Base-by-base conservation (phyloP, 2,888 invertebrate species). In the Diarsia rubi region DNA sequence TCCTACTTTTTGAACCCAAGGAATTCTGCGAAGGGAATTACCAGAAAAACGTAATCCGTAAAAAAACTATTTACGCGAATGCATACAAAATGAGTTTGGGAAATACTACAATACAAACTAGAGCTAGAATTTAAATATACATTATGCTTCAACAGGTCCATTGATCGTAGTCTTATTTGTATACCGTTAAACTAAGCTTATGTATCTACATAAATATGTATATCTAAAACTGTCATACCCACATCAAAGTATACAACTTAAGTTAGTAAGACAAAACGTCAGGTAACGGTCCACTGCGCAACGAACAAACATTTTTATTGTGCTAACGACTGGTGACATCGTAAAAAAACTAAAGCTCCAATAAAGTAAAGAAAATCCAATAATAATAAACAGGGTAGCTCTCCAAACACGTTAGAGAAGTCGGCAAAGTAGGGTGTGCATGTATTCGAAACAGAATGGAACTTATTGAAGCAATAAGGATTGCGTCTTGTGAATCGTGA, bases 201-300 rank as follows among this genome's bases (percentile, higher is more conserved):
- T 75, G 80, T 87, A 86, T 86, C 83, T 84, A 88, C 86, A 85
- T 83, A 88, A 45, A 66, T 37, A 42, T 44, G 44, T 71, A 47
- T 47, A 57, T 49, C 89, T 87, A 82, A 88, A 88, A 86, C 89
- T 91, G 94, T 93, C 93, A 90, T 86, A 93, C 93, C 93, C 93
- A 91, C 88, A 88, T 93, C 93, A 93, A 90, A 89, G 79, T 87
- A 73, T 80, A 85, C 83, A 91, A 91, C 86, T 90, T 89, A 83
- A 85, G 86, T 82, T 87, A 88, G 86, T 89, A 89, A 89, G 87
- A 88, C 89, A 89, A 89, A 86, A 75, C 82, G 87, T 83, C 89
- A 88, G 89, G 87, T 89, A 84, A 80, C 78, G 69, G 66, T 60
- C 69, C 37, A 85, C 70, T 78, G 80, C 78, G 65, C 70, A 77